phyloP scores from a whole-genome alignment of 2,113 vertebrate species.

The Notechis scutatus region DNA sequence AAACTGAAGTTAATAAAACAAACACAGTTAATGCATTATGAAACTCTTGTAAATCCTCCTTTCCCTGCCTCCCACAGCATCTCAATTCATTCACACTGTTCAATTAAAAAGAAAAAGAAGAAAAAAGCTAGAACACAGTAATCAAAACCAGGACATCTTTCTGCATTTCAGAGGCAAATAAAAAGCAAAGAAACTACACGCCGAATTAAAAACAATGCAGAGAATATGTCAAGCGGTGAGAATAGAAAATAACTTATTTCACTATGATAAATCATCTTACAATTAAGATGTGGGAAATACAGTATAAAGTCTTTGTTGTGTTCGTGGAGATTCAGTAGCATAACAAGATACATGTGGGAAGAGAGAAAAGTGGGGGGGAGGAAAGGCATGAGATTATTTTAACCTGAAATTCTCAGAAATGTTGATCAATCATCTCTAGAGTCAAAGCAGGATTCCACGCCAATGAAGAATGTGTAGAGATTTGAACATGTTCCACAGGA shows the following conservation, averaged over 20 bases:
- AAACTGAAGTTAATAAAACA: background rate
- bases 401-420: background rate
- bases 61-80: background rate
- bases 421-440: conserved; percentile 31
- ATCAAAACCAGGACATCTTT: background rate
- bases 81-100: background rate
- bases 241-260: background rate
- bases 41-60: background rate
- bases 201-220: background rate
- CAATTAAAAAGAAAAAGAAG: background rate
- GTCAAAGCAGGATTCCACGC: conserved; percentile 15
- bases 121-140: background rate
- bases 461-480: background rate
- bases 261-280: background rate
- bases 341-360: background rate
- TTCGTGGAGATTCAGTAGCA: background rate
- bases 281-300: background rate
- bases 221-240: background rate
- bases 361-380: background rate
- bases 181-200: background rate
- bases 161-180: background rate
- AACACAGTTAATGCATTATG: background rate
- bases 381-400: background rate
- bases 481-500: background rate
- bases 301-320: background rate